Conservation (phyloP, 2,797 vertebrate species). For the Odontamblyopus lacepedii region DNA sequence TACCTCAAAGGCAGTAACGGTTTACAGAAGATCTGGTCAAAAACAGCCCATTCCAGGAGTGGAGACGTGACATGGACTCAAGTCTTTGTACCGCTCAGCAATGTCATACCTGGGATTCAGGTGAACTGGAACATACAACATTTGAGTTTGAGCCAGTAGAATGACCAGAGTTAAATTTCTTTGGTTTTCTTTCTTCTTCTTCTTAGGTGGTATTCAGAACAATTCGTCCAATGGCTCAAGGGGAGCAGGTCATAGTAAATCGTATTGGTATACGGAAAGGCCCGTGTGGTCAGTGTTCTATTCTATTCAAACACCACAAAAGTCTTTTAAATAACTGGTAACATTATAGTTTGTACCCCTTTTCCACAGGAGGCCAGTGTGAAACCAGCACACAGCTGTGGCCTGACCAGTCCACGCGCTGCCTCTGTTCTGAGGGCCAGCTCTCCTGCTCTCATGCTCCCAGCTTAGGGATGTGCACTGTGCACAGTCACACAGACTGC, state of each 20-base stretch:
- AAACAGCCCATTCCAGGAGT: conserved; percentile 51
- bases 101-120: conserved; percentile 65
- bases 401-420: conserved; percentile 78
- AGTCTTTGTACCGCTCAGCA: conserved; percentile 65
- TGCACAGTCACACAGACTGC: conserved; percentile 78
- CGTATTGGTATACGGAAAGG: conserved; percentile 73
- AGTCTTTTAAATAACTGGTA: not conserved
- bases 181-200: conserved; percentile 24
- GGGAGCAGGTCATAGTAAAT: conserved; percentile 67
- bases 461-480: conserved; percentile 73
- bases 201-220: conserved; percentile 77
- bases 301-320: not conserved
- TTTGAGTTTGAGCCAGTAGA: not conserved
- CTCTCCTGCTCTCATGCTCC: conserved; percentile 66
- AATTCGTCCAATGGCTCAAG: conserved; percentile 56
- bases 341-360: conserved; percentile 5
- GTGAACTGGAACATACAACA: conserved; percentile 58
- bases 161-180: not conserved
- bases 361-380: conserved; percentile 74
- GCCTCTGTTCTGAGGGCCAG: conserved; percentile 66
- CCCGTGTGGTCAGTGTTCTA: conserved; percentile 71
- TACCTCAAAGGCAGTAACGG: conserved; percentile 60
- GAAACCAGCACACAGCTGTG: conserved; percentile 72
- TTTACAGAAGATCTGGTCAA: conserved; percentile 72
- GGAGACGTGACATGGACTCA: conserved; percentile 70